Base-by-base conservation (phyloP, 1,140 invertebrate genomes). In the Lasioglossum albipes region DNA sequence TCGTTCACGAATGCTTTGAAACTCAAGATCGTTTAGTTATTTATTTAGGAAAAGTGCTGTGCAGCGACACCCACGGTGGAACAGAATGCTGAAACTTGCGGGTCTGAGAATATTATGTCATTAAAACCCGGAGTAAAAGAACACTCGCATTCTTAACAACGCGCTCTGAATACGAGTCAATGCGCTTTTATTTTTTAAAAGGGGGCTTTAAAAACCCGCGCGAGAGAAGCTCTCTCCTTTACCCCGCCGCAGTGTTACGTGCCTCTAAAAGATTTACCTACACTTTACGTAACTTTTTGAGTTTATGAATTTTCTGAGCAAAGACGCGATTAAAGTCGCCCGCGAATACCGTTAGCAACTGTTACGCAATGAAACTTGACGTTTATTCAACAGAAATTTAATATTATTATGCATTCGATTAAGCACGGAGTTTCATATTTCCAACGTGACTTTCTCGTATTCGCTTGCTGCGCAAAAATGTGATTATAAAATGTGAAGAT, bases 101-200 rank as follows among this genome's bases (percentile, higher is more conserved):
- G 16, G n/a, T n/a, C n/a, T 18, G 31, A 20, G 49, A 75, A 75
- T 66, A 75, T 67, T n/a, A 22, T 66, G 16, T 66, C 64, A 57
- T 74, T 62, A 49, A 65, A 66, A 75, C 41, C 69, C 42, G 7
- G n/a, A 45, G 59, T 42, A 64, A 77, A 79, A 73, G 69, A 65
- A 52, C 69, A 45, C 61, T 79, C 27, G 20, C 13, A 52, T 54
- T 7, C 69, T 79, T 54, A 79, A 79, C 36, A 54, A 57, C 45
- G 61, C 69, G 45, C 65, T 65, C 12, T 52, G 49, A 72, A 70
- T 41, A 61, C 66, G 41, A 49, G 61, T 36, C 22, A 65, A 73
- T 73, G n/a, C 13, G 36, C 31, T 66, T 65, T 65, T 62, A 57
- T 79, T 73, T 57, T 73, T 57, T 54, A 66, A n/a, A 65, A 66